Percentiles rank a stretch among this genome's conserved stretches.
phyloP scores from a whole-genome alignment of 1,140 invertebrate genomes.

The Melipona quadrifasciata region DNA sequence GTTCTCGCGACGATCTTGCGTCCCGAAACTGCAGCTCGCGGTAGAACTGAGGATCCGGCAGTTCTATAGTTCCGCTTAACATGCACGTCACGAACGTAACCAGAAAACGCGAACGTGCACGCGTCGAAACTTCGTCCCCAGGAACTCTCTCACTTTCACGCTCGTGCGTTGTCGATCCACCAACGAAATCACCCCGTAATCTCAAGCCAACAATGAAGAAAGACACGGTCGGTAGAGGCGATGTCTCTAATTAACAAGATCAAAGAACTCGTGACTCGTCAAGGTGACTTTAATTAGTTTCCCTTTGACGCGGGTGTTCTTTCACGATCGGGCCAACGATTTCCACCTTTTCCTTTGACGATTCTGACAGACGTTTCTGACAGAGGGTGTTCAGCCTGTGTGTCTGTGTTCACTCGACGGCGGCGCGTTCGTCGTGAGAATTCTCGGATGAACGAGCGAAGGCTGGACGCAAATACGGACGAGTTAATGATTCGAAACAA shows the following conservation, averaged over 20 bases:
- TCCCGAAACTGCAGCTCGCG: neutral
- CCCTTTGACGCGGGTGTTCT: neutral
- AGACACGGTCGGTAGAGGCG: neutral
- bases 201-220: neutral
- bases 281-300: neutral
- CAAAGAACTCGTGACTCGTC: neutral
- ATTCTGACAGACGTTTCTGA: neutral
- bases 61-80: neutral
- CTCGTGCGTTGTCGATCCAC: neutral
- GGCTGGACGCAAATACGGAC: neutral
- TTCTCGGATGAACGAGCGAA: neutral
- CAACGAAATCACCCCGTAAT: neutral
- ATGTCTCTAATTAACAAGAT: conserved; percentile 1
- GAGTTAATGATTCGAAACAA: conserved; percentile 11
- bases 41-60: neutral
- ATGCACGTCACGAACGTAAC: neutral
- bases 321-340: neutral
- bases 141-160: neutral
- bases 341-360: neutral
- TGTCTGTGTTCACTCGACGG: neutral
- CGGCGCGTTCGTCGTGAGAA: neutral
- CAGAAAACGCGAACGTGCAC: neutral
- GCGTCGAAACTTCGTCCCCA: neutral
- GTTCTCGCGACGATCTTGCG: neutral
- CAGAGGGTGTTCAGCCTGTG: neutral